phyloP scores from a whole-genome alignment of 2,888 invertebrate genomes.

The Ischnura elegans region DNA sequence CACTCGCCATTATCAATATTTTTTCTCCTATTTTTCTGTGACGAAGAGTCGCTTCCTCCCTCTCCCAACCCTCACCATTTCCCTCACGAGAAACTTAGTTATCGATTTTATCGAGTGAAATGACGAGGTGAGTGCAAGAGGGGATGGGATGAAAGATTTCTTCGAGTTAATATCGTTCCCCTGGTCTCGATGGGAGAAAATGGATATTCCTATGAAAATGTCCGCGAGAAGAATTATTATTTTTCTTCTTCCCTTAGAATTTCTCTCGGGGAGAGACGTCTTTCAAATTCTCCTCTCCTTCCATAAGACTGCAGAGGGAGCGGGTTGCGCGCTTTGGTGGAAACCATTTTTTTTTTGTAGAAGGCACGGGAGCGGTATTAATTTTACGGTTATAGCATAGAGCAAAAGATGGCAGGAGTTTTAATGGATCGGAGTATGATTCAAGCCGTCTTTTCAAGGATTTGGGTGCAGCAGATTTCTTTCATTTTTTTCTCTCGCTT shows the following conservation, averaged over 20 bases:
- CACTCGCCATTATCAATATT: background rate
- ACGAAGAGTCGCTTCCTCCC: background rate
- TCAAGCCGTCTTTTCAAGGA: no score
- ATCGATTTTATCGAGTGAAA: conserved; percentile 20
- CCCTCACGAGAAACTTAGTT: conserved; percentile 23
- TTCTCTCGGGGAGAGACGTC: no score
- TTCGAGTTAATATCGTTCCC: background rate
- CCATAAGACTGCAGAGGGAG: background rate
- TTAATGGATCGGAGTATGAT: no score
- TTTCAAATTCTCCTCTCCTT: background rate
- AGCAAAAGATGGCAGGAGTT: no score
- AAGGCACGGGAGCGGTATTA: no score
- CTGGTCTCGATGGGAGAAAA: background rate
- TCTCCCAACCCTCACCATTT: no score
- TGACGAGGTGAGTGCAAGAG: background rate
- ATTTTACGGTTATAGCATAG: no score
- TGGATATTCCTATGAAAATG: background rate
- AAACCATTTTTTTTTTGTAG: background rate
- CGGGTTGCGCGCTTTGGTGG: background rate
- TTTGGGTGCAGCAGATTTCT: no score
- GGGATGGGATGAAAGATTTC: background rate
- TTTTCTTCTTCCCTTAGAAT: no score
- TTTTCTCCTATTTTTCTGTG: background rate
- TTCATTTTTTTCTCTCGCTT: no score
- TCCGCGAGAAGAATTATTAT: background rate